A percentile compares a stretch with the other conserved stretches of the same genome.
Conservation (phyloP, 2,797 vertebrate species). For the Hylomyscus alleni region DNA sequence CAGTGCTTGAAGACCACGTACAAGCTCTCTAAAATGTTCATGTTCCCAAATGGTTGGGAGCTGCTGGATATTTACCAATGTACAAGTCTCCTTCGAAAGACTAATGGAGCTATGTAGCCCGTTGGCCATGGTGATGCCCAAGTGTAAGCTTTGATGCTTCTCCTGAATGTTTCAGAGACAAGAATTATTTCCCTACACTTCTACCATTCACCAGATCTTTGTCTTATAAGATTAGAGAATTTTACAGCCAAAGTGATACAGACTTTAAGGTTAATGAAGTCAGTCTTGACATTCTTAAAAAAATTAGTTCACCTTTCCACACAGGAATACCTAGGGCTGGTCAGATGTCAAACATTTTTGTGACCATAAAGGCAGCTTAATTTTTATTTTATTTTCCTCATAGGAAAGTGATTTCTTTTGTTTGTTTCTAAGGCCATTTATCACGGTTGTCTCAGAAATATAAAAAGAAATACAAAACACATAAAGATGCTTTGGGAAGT, state of each 20-base stretch:
- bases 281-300: slow-evolving; percentile 79
- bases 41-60: neutral
- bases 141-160: neutral
- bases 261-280: slow-evolving; percentile 83
- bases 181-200: neutral
- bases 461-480: slow-evolving; percentile 50
- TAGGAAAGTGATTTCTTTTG: neutral
- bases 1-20: neutral
- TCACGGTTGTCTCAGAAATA: slow-evolving; percentile 51
- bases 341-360: slow-evolving; percentile 75
- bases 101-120: neutral
- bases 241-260: slow-evolving; percentile 73
- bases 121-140: neutral
- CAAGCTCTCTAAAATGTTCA: neutral
- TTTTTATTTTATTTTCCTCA: slow-evolving; percentile 38
- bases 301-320: slow-evolving; percentile 52
- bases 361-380: slow-evolving; percentile 45
- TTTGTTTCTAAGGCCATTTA: slow-evolving; percentile 4
- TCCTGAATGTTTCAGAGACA: neutral
- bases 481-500: slow-evolving; percentile 26
- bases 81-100: neutral
- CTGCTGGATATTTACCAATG: neutral
- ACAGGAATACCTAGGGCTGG: slow-evolving; percentile 68
- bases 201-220: slow-evolving; percentile 53
- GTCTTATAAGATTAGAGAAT: slow-evolving; percentile 62